phyloP scores from a whole-genome alignment of 2,888 invertebrate species.

The Clitarchus hookeri region DNA sequence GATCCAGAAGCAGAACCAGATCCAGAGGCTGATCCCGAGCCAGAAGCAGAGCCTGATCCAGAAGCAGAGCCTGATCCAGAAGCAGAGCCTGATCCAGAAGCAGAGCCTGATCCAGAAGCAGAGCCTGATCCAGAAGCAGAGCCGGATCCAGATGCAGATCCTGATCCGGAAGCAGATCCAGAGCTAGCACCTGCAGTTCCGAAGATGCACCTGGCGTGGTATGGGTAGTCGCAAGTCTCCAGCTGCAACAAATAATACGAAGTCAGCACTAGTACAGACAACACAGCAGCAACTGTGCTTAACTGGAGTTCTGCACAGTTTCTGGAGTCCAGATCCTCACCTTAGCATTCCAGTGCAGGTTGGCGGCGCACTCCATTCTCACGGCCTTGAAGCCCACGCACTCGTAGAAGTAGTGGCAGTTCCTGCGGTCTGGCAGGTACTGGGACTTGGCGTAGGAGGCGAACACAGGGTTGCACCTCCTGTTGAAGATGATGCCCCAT shows the following conservation, averaged over 20 bases:
- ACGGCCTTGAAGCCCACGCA: conserved; percentile 22
- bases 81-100: neutral
- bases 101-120: neutral
- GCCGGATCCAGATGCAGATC: neutral
- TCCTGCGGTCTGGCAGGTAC: conserved; percentile 15
- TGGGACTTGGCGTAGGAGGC: neutral
- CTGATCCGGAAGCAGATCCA: neutral
- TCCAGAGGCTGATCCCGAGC: neutral
- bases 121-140: neutral
- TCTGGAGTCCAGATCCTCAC: neutral
- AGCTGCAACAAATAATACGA: neutral
- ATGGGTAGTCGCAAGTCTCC: conserved; percentile 16
- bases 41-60: too few species aligned
- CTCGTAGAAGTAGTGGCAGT: conserved; percentile 24
- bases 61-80: too few species aligned
- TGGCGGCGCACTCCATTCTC: conserved; percentile 19
- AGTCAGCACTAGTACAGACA: neutral
- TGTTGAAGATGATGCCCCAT: conserved; percentile 6
- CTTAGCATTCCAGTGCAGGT: conserved; percentile 17
- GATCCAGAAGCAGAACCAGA: neutral
- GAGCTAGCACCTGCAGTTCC: neutral
- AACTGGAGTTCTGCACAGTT: neutral
- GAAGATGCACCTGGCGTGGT: neutral
- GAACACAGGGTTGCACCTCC: neutral
- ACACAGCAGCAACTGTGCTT: neutral